Percentiles rank a stretch among this genome's conserved stretches.
These are phyloP conservation scores for Panagrolaimus sp. DNA, from an alignment of 1,140 invertebrate species.

Conservation along the genomic window DNA sequence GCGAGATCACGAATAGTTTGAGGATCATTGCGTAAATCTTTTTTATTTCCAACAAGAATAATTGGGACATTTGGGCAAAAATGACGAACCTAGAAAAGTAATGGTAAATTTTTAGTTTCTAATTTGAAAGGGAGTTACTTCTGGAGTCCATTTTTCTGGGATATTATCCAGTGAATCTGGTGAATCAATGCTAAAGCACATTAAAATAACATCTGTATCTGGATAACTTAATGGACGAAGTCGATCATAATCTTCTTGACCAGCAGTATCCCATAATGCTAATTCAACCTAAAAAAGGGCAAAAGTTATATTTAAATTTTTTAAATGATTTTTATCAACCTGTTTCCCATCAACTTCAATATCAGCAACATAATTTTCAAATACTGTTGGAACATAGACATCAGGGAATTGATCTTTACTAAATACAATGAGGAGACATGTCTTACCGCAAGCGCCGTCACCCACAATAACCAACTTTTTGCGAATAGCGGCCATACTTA, in stretches of 20 bases:
- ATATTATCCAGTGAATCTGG: constrained; percentile 94
- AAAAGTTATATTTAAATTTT: too few species aligned
- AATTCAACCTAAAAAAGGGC: constrained; percentile 76
- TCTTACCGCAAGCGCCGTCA: constrained; percentile 61
- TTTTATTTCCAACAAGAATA: constrained; percentile 94
- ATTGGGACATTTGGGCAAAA: constrained; percentile 97
- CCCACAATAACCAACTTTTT: constrained; percentile 60
- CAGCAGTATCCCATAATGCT: constrained; percentile 96
- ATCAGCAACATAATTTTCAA: constrained; percentile 42
- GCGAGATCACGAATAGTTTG: constrained; percentile 87
- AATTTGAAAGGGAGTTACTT: constrained; percentile 59
- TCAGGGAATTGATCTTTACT: constrained; percentile 60
- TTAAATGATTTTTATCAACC: too few species aligned
- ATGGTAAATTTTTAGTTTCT: not conserved
- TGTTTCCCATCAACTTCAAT: constrained; percentile 40
- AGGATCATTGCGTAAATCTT: constrained; percentile 67
- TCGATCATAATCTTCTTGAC: constrained; percentile 96
- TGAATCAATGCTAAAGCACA: constrained; percentile 96
- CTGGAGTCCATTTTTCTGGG: constrained; percentile 94
- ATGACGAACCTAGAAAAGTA: constrained; percentile 71
- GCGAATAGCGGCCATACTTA: constrained; percentile 43
- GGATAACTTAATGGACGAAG: constrained; percentile 90
- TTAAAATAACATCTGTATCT: constrained; percentile 92
- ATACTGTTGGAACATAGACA: constrained; percentile 59
- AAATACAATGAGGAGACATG: constrained; percentile 61